Evolutionary conservation across 2,888 invertebrate species (phyloP).

Genomic region (Drosophila ustulata): DNA sequence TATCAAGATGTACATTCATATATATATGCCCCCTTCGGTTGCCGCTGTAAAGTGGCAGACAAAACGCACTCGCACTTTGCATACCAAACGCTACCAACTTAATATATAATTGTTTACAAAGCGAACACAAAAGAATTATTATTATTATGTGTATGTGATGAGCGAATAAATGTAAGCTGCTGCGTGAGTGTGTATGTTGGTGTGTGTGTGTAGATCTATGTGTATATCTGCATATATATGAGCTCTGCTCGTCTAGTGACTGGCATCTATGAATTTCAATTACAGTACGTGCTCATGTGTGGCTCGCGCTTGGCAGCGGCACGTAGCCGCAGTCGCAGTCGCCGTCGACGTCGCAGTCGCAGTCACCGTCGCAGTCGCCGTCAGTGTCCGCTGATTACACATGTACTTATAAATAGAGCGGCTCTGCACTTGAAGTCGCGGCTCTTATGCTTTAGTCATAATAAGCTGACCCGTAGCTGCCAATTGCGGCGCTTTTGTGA

Average conservation of each 20-base stretch:
- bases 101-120: conserved; percentile 69
- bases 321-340: conserved; percentile 18
- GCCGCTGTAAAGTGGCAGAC: conserved; percentile 17
- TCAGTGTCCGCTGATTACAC: conserved; percentile 55
- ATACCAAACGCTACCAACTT: conserved; percentile 62
- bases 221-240: conserved; percentile 23
- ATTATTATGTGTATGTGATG: conserved; percentile 41
- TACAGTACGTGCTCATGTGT: conserved; percentile 72
- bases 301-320: conserved; percentile 52
- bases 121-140: conserved; percentile 70
- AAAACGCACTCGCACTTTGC: conserved; percentile 66
- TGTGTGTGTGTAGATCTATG: conserved; percentile 14
- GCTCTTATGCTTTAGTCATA: conserved; percentile 40
- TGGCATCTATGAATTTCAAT: conserved; percentile 77
- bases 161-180: conserved; percentile 32
- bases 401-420: conserved; percentile 61
- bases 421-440: conserved; percentile 48
- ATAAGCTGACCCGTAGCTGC: conserved; percentile 48
- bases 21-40: not conserved
- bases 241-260: conserved; percentile 45
- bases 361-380: not conserved
- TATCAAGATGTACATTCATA: not conserved
- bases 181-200: conserved; percentile 3
- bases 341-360: conserved; percentile 5
- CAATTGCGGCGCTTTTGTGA: conserved; percentile 51